phyloP scores from a whole-genome alignment of 2,797 vertebrate species.

The Pelodytes ibericus region DNA sequence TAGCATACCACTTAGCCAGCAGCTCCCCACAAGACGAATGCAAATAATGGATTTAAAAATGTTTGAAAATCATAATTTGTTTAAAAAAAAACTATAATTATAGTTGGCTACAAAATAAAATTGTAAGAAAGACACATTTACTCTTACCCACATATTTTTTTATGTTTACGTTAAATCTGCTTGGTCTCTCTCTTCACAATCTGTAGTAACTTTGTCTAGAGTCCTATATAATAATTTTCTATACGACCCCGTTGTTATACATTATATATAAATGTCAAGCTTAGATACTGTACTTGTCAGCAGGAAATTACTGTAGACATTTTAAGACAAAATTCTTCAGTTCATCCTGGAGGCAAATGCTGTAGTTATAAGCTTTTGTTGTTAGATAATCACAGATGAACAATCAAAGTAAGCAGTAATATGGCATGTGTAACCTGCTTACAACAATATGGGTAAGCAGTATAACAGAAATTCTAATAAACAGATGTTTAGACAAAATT shows the following conservation, averaged over 20 bases:
- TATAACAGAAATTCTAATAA: constrained; percentile 40
- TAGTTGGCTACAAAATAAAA: not conserved
- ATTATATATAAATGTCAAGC: constrained; percentile 5
- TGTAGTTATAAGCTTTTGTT: constrained; percentile 39
- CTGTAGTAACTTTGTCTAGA: not conserved
- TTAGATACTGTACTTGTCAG: constrained; percentile 1
- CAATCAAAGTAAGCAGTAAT: constrained; percentile 44
- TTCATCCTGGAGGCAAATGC: constrained; percentile 18
- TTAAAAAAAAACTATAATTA: not conserved
- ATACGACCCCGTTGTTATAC: constrained; percentile 12
- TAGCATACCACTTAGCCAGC: not conserved
- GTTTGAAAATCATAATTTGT: not conserved
- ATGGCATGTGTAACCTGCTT: constrained; percentile 44
- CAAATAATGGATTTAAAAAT: not conserved
- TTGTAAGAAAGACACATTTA: not conserved
- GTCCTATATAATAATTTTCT: not conserved
- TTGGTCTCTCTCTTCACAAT: not conserved
- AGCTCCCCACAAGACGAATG: not conserved
- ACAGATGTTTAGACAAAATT: constrained; percentile 50
- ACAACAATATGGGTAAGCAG: constrained; percentile 23
- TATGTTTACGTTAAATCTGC: not conserved
- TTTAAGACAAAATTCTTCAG: constrained; percentile 17
- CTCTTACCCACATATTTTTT: not conserved
- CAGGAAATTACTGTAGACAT: constrained; percentile 13
- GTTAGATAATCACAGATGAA: constrained; percentile 29